Conservation (phyloP, 2,797 vertebrate species). For the Diglossa cyanea region DNA sequence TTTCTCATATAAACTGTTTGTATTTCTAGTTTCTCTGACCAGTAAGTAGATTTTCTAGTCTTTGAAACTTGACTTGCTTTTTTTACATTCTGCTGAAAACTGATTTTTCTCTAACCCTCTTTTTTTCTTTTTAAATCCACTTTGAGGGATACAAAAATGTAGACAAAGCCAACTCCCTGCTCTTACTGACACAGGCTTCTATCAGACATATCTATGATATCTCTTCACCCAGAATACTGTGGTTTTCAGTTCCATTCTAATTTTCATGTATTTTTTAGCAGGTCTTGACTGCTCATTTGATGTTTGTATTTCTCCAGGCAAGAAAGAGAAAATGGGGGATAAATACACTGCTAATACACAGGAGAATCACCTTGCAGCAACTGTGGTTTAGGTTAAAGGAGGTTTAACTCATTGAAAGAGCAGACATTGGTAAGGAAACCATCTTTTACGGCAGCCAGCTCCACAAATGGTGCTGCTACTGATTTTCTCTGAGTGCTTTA, state of each 20-base stretch:
- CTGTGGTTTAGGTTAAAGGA: background rate
- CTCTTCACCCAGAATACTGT: background rate
- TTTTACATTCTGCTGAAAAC: background rate
- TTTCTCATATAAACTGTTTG: background rate
- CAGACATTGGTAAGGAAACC: background rate
- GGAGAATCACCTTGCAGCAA: background rate
- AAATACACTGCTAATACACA: background rate
- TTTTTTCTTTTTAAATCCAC: background rate
- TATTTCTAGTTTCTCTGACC: background rate
- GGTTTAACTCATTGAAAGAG: background rate
- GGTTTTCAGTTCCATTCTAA: background rate
- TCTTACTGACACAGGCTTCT: background rate
- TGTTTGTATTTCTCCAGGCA: background rate
- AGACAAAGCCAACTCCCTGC: background rate
- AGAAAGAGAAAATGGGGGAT: background rate
- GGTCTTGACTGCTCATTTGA: background rate
- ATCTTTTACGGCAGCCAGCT: background rate
- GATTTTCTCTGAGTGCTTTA: background rate
- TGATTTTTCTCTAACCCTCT: background rate
- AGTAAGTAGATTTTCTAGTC: background rate
- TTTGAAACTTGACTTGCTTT: background rate
- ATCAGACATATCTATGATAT: background rate
- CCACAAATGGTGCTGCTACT: background rate
- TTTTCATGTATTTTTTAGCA: background rate
- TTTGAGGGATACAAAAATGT: background rate